Conservation (phyloP, 1,140 invertebrate genomes). For the Drosophila mojavensis region DNA sequence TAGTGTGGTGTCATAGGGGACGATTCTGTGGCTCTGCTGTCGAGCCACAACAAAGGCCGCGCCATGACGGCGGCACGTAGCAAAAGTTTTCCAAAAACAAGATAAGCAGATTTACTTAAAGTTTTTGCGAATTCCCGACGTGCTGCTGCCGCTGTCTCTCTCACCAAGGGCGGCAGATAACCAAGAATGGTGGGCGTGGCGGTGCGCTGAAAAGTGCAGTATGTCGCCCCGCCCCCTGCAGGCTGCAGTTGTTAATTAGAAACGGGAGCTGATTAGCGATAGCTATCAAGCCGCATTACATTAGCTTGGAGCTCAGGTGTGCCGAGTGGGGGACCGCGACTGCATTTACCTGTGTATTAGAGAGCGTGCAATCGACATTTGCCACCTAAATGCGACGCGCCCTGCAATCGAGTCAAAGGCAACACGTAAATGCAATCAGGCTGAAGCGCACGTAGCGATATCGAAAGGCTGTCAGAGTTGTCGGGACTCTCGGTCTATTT, state of each 20-base stretch:
- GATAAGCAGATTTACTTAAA: conserved; percentile 82
- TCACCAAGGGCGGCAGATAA: conserved; percentile 36
- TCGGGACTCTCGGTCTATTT: conserved; percentile 21
- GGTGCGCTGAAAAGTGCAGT: conserved; percentile 42
- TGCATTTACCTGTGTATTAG: conserved; percentile 43
- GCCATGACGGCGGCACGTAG: conserved; percentile 72
- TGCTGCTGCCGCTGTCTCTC: conserved; percentile 36
- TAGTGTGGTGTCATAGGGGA: background rate
- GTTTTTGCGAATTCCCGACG: conserved; percentile 66
- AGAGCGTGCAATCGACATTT: conserved; percentile 21
- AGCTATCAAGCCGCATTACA: conserved; percentile 10
- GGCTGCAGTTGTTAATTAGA: conserved; percentile 64
- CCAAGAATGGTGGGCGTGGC: conserved; percentile 25
- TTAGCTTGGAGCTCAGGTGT: background rate
- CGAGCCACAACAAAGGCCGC: conserved; percentile 50
- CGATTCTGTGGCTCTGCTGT: background rate
- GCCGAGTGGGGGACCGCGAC: background rate
- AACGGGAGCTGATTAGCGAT: conserved; percentile 60
- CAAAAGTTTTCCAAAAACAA: conserved; percentile 68
- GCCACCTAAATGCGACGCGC: background rate
- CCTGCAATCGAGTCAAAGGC: conserved; percentile 9
- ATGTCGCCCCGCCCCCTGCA: conserved; percentile 18
- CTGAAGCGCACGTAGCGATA: conserved; percentile 63
- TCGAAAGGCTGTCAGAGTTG: conserved; percentile 31
- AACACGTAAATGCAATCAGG: conserved; percentile 79